Percentiles rank a stretch among this genome's conserved stretches.
These are phyloP conservation scores for Mesorhabditis spiculigera DNA, from an alignment of 2,888 invertebrate genomes.

Conservation along the genomic window DNA sequence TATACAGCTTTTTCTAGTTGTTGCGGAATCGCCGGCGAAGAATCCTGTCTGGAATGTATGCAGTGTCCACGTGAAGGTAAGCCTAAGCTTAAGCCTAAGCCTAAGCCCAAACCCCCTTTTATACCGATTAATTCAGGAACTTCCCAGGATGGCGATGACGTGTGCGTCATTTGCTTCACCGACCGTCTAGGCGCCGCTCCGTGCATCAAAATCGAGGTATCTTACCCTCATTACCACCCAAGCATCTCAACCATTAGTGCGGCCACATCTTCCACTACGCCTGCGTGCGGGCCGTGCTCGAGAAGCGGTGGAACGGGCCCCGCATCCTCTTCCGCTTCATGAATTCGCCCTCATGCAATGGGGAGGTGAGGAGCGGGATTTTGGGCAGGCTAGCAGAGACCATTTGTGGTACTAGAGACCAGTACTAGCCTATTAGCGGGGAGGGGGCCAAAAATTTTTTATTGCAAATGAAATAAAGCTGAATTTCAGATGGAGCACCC, in stretches of 20 bases:
- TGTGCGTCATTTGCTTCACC: slow-evolving; percentile 99
- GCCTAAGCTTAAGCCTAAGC: background rate
- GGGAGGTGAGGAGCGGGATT: slow-evolving; percentile 21
- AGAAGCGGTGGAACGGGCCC: slow-evolving; percentile 86
- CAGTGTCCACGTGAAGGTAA: slow-evolving; percentile 68
- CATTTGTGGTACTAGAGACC: no score
- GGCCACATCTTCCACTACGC: slow-evolving; percentile 93
- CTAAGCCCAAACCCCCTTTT: no score
- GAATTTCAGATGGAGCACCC: slow-evolving; percentile 72
- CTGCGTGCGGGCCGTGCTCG: slow-evolving; percentile 65
- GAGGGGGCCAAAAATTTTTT: no score
- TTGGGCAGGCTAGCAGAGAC: no score
- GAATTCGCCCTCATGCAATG: slow-evolving; percentile 88
- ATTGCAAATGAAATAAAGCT: slow-evolving; percentile 16
- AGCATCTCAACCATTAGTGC: slow-evolving; percentile 63
- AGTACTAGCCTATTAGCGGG: no score
- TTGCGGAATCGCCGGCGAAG: slow-evolving; percentile 84
- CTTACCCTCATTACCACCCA: background rate
- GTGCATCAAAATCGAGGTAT: slow-evolving; percentile 66
- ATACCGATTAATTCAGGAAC: slow-evolving; percentile 59
- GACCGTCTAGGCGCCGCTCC: slow-evolving; percentile 93
- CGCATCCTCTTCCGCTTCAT: slow-evolving; percentile 93
- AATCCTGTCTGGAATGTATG: slow-evolving; percentile 81
- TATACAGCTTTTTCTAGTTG: slow-evolving; percentile 64
- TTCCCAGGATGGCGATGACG: slow-evolving; percentile 93